Evolutionary conservation across 2,888 invertebrate species (phyloP).

Genomic region (Arctia plantaginis): DNA sequence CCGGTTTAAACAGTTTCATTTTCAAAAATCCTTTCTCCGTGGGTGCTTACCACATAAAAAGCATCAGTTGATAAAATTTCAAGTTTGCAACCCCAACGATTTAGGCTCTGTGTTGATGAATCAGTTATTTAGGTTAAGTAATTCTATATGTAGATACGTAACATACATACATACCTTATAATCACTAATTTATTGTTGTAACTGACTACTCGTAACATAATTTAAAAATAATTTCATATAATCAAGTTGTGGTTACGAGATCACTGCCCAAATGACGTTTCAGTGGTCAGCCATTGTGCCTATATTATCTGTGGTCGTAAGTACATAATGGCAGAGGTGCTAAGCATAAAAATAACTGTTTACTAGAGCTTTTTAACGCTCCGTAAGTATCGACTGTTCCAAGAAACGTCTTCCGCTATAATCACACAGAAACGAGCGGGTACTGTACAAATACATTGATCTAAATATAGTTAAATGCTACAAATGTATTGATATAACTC

Average conservation of each 20-base stretch:
- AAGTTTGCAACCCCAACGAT: too few species aligned
- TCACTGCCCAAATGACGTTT: conserved; percentile 42
- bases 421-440: conserved; percentile 25
- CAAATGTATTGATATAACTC: neutral
- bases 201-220: conserved; percentile 21
- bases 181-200: conserved; percentile 2
- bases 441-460: conserved; percentile 4
- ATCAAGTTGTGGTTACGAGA: conserved; percentile 24
- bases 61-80: too few species aligned
- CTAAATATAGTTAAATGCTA: neutral
- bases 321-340: conserved; percentile 34
- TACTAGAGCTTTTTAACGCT: conserved; percentile 38
- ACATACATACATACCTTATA: neutral
- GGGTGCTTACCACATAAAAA: too few species aligned
- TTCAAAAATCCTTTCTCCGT: too few species aligned
- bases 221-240: conserved; percentile 28
- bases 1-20: too few species aligned
- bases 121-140: too few species aligned
- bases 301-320: conserved; percentile 43
- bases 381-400: conserved; percentile 31
- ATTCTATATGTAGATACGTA: too few species aligned
- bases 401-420: conserved; percentile 29
- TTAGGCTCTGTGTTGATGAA: too few species aligned
- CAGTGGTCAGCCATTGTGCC: conserved; percentile 23
- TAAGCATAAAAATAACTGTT: conserved; percentile 49